These are phyloP conservation scores for Temnothorax ravouxi DNA, from an alignment of 2,888 invertebrate genomes.

Conservation along the genomic window DNA sequence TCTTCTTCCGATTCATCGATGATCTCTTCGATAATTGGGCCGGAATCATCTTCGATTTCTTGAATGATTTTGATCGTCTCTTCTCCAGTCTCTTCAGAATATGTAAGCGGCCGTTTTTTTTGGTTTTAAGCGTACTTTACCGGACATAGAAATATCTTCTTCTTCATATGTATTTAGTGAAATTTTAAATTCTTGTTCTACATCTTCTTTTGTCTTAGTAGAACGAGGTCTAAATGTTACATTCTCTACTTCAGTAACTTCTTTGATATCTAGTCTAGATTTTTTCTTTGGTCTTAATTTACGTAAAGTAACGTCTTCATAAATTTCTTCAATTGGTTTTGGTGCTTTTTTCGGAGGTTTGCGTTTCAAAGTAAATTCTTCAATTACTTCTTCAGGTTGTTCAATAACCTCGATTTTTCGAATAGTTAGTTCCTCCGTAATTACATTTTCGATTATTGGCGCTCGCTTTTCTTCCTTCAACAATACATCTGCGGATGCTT, in stretches of 20 bases:
- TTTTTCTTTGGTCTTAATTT: conserved; percentile 91
- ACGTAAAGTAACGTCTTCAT: conserved; percentile 91
- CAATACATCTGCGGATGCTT: conserved; percentile 77
- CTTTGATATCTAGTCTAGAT: conserved; percentile 90
- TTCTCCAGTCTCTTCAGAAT: conserved; percentile 92
- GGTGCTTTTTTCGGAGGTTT: conserved; percentile 86
- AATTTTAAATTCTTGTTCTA: conserved; percentile 96
- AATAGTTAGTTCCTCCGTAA: conserved; percentile 79
- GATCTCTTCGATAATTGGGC: conserved; percentile 89
- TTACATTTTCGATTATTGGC: conserved; percentile 85
- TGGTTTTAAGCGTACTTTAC: conserved; percentile 92
- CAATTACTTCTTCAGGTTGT: conserved; percentile 82
- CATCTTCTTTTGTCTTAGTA: conserved; percentile 94
- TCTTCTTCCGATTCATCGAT: conserved; percentile 89
- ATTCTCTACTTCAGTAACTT: conserved; percentile 92
- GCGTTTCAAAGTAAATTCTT: conserved; percentile 88
- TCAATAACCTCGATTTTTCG: conserved; percentile 76
- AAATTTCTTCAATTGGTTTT: conserved; percentile 88
- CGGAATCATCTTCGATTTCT: conserved; percentile 89
- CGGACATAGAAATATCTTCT: conserved; percentile 95
- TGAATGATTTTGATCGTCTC: conserved; percentile 91
- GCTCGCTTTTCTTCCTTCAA: conserved; percentile 78
- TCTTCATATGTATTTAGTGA: conserved; percentile 94
- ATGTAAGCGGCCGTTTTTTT: conserved; percentile 91
- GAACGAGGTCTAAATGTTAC: conserved; percentile 93